Evolutionary conservation across 92 coral and sea anemone species (phyloP), one percentile per base, ranked within the genome.

Genomic region (Palythoa grandis): DNA sequence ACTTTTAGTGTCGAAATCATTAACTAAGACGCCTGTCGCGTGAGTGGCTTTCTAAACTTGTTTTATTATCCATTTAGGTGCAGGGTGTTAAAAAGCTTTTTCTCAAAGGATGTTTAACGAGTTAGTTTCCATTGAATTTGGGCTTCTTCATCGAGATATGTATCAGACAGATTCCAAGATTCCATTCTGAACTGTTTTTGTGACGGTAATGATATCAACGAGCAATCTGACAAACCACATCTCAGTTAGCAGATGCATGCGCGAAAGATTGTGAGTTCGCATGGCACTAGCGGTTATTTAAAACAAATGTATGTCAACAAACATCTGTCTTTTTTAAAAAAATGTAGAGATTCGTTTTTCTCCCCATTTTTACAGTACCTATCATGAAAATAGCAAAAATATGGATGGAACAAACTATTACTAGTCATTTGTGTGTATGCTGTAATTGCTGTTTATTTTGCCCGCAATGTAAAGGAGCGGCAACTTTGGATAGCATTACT

Each of bases 21-120:
- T 80, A 65, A 47, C 3, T 43, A 43, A 38, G 53, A 15, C 68
- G 37, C 58, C 85, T 80, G 65, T 15, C 39, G 74, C 85, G 65
- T 16, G 85, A 13, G 40, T 0, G 11, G 12, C 57, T 20, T 29
- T 63, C 24, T 48, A 4, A 20, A 20, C 43, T 38, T 12, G 16
- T 29, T 15, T 54, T 10, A 37, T n/a, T 56, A 63, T 65, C 58
- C 54, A 66, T 25, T 66, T 66, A 65, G 61, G 35, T 68, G 6
- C 57, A 48, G 74, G 83, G 72, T 63, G 9, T 17, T 79, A 13
- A 79, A 79, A n/a, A 50, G 16, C 5, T 3, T 57, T 53, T 76
- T 53, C 37, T 61, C 25, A 63, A 79, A 63, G 39, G 10, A 11
- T 63, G n/a, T 40, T 47, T 52, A 11, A 29, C 48, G 22, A 52